Base-by-base conservation (phyloP, 2,797 vertebrate genomes). In the Eidolon dupreanum region DNA sequence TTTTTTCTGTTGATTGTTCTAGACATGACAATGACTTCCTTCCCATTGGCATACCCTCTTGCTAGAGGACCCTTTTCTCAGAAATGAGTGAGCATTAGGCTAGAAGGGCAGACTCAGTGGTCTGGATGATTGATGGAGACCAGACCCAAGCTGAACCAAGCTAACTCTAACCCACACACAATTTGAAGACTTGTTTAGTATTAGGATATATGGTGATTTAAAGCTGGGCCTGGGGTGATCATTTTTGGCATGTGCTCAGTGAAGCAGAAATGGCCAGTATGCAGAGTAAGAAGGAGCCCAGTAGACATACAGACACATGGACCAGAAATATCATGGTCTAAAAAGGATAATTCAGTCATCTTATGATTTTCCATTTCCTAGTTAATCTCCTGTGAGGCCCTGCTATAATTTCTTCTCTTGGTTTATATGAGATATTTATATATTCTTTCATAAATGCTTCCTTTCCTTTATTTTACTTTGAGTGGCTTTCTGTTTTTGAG, bases 401-500 rank as follows among this genome's bases (percentile, higher is more conserved):
- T 33, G 57, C 22, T 75, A 2, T 90, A 65, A 86, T 79, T 88
- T 74, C 90, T 85, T 41, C 53, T 74, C 9, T 77, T 92, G 24
- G 16, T 74, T 88, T 95, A 57, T 88, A 20, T n/a, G 61, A 92
- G 46, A 49, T 81, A 70, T 22, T 57, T 4, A 22, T 16, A 43
- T n/a, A 26, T 41, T n/a, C 38, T 33, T 85, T 95, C 19, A 33
- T 22, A 92, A 93, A 82, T 20, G 9, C 16, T 33, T 13, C 55
- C 19, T 68, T 81, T 74, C 53, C 53, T 82, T 78, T 75, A 53
- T 82, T 70, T 51, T 68, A 17, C 75, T 91, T 75, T 82, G 82
- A 93, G 59, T 51, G 59, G 17, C 51, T 91, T 94, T 89, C 38
- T 96, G 55, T 85, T 93, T 71, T 78, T 74, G 31, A 65, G 55